Conservation (phyloP, 2,888 invertebrate genomes). For the Euclidia mi region DNA sequence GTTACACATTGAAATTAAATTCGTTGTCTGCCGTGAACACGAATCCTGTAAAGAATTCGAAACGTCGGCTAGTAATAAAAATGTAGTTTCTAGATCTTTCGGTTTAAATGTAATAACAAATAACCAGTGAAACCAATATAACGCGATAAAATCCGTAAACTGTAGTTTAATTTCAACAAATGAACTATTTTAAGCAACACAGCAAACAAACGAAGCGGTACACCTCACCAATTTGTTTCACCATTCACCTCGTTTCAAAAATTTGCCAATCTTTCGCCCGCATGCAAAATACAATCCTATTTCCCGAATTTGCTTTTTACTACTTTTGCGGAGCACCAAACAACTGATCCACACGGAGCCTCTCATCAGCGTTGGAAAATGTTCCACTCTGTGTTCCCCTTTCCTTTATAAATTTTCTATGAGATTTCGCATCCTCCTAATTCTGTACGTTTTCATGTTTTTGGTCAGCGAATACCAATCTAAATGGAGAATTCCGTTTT, state of each 20-base stretch:
- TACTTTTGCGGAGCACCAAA: constrained; percentile 33
- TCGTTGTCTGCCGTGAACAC: too few relatives aligned
- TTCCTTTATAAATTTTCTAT: constrained; percentile 36
- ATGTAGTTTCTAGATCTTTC: too few relatives aligned
- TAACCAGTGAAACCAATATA: too few relatives aligned
- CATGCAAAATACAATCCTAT: constrained; percentile 31
- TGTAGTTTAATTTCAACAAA: too few relatives aligned
- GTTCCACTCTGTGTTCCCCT: constrained; percentile 16
- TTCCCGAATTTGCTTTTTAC: constrained; percentile 44
- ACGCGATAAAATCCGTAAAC: too few relatives aligned
- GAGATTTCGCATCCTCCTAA: constrained; percentile 28
- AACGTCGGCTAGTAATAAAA: too few relatives aligned
- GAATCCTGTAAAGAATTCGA: too few relatives aligned
- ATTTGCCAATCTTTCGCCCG: constrained; percentile 19
- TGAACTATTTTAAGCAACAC: neutral
- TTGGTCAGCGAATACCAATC: constrained; percentile 26
- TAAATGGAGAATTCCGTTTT: constrained; percentile 28
- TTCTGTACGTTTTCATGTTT: constrained; percentile 24
- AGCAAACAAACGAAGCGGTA: neutral
- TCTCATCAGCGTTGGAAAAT: constrained; percentile 26
- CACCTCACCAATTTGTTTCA: neutral
- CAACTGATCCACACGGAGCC: constrained; percentile 40
- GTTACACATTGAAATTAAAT: too few relatives aligned
- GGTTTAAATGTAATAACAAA: too few relatives aligned
- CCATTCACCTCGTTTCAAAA: constrained; percentile 5